These are phyloP conservation scores for Coilia nasus DNA, from an alignment of 2,797 vertebrate genomes.

Conservation along the genomic window DNA sequence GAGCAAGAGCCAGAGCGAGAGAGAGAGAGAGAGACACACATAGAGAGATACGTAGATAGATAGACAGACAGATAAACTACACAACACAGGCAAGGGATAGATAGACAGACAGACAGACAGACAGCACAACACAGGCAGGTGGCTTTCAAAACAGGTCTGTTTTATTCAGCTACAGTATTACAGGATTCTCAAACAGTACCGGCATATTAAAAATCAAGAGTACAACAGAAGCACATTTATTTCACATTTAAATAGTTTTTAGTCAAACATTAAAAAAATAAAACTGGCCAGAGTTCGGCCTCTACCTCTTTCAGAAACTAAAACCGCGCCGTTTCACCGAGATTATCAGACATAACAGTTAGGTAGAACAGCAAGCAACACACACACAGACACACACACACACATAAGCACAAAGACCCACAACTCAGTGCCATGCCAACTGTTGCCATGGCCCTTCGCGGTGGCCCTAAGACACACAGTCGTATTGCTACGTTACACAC, in stretches of 20 bases:
- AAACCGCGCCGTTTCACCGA: not conserved
- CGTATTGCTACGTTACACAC: not conserved
- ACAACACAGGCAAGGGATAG: constrained; percentile 32
- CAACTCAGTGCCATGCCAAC: constrained; percentile 27
- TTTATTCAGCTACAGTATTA: constrained; percentile 67
- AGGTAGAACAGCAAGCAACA: constrained; percentile 2
- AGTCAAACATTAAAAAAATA: constrained; percentile 58
- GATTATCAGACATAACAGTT: not conserved
- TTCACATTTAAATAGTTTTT: constrained; percentile 74
- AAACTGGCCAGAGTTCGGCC: constrained; percentile 56
- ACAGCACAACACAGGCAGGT: too few species aligned
- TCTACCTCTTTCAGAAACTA: constrained; percentile 41
- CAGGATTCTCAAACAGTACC: constrained; percentile 53
- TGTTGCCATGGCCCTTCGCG: constrained; percentile 2
- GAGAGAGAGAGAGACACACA: too few species aligned
- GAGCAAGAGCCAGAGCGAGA: too few species aligned
- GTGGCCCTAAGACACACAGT: not conserved
- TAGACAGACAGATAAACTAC: constrained; percentile 35
- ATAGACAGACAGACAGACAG: too few species aligned
- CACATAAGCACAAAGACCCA: not conserved
- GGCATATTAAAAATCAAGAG: constrained; percentile 59
- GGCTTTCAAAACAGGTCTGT: constrained; percentile 48
- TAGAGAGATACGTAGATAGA: too few species aligned
- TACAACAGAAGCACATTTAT: constrained; percentile 59
- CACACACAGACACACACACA: not conserved